Percentiles rank a stretch among this genome's conserved stretches.
Conservation (phyloP, 2,888 invertebrate genomes). For the Campopleginae sp. region DNA sequence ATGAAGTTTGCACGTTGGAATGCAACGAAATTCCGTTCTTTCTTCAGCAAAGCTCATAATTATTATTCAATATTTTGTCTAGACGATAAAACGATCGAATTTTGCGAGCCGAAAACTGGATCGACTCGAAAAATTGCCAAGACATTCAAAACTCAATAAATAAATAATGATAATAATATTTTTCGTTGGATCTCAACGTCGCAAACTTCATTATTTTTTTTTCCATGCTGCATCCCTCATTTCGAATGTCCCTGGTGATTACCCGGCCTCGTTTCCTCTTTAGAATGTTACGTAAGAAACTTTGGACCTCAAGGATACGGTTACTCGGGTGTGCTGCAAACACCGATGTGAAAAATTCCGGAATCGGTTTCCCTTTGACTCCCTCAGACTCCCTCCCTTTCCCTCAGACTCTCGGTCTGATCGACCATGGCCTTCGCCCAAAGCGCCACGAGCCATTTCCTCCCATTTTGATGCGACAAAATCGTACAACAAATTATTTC, state of each 20-base stretch:
- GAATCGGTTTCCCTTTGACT: not conserved
- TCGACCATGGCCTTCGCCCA: not conserved
- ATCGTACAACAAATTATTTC: conserved; percentile 2
- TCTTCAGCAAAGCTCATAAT: too few species aligned
- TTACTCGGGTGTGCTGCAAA: conserved; percentile 81
- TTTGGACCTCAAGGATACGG: conserved; percentile 85
- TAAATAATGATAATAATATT: too few species aligned
- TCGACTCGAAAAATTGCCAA: too few species aligned
- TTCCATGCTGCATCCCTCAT: not conserved
- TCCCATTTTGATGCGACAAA: not conserved
- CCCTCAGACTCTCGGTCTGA: not conserved
- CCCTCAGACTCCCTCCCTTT: too few species aligned
- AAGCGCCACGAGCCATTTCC: not conserved
- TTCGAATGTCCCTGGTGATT: not conserved
- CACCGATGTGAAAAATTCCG: conserved; percentile 76
- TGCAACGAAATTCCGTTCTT: too few species aligned
- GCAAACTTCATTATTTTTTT: too few species aligned
- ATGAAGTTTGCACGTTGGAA: too few species aligned
- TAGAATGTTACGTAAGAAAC: conserved; percentile 85
- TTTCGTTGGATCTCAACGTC: too few species aligned
- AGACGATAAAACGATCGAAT: too few species aligned
- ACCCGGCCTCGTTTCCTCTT: not conserved
- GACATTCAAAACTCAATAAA: too few species aligned
- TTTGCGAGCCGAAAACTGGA: too few species aligned
- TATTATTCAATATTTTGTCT: too few species aligned